These are phyloP conservation scores for Sprattus sprattus DNA, from an alignment of 2,113 vertebrate species.

Conservation along the genomic window DNA sequence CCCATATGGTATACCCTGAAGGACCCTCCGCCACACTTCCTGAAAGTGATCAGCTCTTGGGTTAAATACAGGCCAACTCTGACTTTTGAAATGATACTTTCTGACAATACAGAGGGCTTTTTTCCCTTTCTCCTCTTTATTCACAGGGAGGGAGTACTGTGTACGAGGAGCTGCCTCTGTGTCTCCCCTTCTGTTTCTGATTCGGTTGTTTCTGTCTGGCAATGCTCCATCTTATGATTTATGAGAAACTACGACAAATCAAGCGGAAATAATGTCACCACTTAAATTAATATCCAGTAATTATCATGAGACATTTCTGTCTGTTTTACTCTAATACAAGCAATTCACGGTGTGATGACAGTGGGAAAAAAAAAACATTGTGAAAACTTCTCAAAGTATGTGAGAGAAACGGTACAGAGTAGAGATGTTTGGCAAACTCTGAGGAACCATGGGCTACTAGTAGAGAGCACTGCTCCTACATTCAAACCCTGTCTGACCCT, in stretches of 20 bases:
- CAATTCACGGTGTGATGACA: not conserved
- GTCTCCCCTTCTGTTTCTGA: not conserved
- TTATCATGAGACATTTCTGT: not conserved
- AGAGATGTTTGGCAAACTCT: not conserved
- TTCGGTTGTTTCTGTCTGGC: not conserved
- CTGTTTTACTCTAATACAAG: not conserved
- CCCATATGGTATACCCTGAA: slow-evolving; percentile 18
- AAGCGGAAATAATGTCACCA: not conserved
- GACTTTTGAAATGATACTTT: slow-evolving; percentile 18
- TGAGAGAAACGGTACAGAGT: not conserved
- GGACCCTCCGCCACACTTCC: not conserved
- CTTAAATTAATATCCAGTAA: not conserved
- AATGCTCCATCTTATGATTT: not conserved
- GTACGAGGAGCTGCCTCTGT: not conserved
- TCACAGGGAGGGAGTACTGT: not conserved
- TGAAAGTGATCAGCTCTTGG: slow-evolving; percentile 38
- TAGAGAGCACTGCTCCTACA: not conserved
- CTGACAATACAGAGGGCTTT: slow-evolving; percentile 33
- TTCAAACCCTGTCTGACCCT: not conserved
- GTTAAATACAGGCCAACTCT: slow-evolving; percentile 3
- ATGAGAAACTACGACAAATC: not conserved
- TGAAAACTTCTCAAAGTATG: not conserved
- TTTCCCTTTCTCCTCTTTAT: not conserved
- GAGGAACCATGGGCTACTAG: not conserved
- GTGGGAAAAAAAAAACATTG: not conserved